Conservation (phyloP, 2,113 vertebrate genomes). For the Solea solea region DNA sequence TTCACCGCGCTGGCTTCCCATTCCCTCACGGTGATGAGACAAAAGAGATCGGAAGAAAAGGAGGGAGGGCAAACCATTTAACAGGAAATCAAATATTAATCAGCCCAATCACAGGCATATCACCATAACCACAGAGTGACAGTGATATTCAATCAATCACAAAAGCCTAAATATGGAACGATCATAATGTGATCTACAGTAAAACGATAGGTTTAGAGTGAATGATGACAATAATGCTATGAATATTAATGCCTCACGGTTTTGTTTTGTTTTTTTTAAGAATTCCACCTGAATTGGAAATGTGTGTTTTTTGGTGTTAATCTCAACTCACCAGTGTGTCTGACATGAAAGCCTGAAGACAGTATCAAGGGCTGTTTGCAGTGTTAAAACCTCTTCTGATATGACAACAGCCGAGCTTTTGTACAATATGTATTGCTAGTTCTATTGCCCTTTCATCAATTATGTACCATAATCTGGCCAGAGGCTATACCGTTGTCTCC, state of each 20-base stretch:
- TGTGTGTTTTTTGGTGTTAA: not conserved
- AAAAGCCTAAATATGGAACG: conserved; percentile 49
- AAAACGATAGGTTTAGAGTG: conserved; percentile 42
- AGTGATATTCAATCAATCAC: conserved; percentile 66
- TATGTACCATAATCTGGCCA: conserved; percentile 73
- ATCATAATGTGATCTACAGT: conserved; percentile 45
- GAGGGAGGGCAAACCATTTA: conserved; percentile 40
- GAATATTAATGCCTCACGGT: conserved; percentile 31
- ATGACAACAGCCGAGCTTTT: conserved; percentile 34
- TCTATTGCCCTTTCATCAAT: conserved; percentile 69
- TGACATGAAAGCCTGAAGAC: not conserved
- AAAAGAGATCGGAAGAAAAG: conserved; percentile 12
- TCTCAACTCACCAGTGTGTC: conserved; percentile 5
- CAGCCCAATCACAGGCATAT: conserved; percentile 58
- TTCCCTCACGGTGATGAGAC: conserved; percentile 42
- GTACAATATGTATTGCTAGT: conserved; percentile 47
- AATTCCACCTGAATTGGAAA: conserved; percentile 1
- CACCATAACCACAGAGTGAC: conserved; percentile 57
- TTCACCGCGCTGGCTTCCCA: conserved; percentile 56
- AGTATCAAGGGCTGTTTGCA: conserved; percentile 15
- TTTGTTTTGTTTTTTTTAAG: conserved; percentile 1
- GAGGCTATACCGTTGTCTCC: conserved; percentile 73
- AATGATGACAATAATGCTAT: conserved; percentile 38
- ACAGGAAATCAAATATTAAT: conserved; percentile 74
- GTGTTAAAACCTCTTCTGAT: conserved; percentile 26